These are phyloP conservation scores for Addax nasomaculatus DNA, from an alignment of 2,113 vertebrate species.

Conservation along the genomic window DNA sequence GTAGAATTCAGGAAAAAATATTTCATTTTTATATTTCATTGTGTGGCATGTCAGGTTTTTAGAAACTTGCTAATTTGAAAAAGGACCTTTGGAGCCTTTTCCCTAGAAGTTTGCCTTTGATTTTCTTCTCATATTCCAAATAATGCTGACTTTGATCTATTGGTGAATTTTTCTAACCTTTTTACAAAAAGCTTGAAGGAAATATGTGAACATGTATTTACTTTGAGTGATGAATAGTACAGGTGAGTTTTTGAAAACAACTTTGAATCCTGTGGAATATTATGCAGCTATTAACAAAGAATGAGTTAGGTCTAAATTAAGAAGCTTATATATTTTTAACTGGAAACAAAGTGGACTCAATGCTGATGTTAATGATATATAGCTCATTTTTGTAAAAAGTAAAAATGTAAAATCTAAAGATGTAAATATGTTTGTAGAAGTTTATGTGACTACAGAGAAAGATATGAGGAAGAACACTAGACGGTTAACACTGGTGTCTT, in stretches of 20 bases:
- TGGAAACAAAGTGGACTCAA: background rate
- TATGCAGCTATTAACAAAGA: background rate
- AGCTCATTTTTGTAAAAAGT: background rate
- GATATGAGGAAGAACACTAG: background rate
- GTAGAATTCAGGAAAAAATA: background rate
- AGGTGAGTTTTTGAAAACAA: background rate
- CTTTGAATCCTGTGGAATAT: background rate
- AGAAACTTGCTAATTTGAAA: background rate
- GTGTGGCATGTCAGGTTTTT: background rate
- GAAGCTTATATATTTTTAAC: background rate
- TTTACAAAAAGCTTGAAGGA: background rate
- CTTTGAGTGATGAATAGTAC: background rate
- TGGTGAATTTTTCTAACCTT: background rate
- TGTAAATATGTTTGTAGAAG: background rate
- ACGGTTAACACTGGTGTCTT: background rate
- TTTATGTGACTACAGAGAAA: background rate
- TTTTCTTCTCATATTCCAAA: background rate
- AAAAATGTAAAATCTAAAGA: background rate
- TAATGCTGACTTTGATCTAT: background rate
- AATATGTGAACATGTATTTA: background rate
- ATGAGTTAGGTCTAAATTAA: background rate
- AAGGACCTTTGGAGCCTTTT: background rate
- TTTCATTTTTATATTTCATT: background rate
- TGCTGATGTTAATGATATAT: background rate
- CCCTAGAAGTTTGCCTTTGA: background rate